Percentiles rank a stretch among this genome's conserved stretches.
Evolutionary conservation across 2,797 vertebrate genomes (phyloP).

Genomic region (Pseudochirops cupreus): DNA sequence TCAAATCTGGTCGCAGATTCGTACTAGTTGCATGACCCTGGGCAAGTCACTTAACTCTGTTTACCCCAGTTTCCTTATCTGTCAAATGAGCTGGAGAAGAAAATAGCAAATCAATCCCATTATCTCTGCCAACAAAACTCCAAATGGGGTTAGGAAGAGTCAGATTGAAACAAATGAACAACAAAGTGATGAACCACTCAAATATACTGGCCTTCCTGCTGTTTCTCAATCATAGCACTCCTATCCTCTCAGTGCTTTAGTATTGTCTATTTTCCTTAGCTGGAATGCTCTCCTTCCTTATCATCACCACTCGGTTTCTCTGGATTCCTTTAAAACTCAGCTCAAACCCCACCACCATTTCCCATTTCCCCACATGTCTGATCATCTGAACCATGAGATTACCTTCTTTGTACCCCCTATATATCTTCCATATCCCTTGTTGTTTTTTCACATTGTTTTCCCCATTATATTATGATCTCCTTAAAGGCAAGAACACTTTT

Average conservation of each 20-base stretch:
- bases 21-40: background rate
- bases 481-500: background rate
- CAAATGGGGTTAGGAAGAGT: background rate
- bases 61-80: background rate
- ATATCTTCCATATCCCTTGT: background rate
- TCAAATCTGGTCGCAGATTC: background rate
- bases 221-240: background rate
- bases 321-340: background rate
- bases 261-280: background rate
- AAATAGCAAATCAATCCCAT: background rate
- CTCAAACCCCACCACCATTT: background rate
- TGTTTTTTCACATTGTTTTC: background rate
- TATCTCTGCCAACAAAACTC: background rate
- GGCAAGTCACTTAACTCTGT: background rate
- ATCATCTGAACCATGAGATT: background rate
- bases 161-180: background rate
- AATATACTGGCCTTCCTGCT: background rate
- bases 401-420: background rate
- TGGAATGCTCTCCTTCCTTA: background rate
- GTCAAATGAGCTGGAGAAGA: background rate
- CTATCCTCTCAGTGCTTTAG: background rate
- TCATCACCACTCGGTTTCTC: background rate
- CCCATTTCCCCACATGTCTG: accelerated
- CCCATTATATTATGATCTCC: background rate
- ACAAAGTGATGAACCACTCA: background rate